Evolutionary conservation across 2,888 invertebrate species (phyloP).

Genomic region (Watsonalla binaria): DNA sequence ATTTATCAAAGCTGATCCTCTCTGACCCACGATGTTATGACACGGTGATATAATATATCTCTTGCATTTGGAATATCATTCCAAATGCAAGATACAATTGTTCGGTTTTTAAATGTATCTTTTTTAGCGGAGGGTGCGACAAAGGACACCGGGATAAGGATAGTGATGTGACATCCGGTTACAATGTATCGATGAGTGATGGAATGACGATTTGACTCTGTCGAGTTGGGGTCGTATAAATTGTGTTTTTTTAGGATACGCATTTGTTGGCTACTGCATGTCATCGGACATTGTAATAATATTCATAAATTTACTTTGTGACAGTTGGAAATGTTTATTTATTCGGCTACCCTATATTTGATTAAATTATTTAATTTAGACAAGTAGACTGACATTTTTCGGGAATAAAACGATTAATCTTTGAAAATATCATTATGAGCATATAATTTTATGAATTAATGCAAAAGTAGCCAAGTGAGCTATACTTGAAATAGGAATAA

Average conservation of each 20-base stretch:
- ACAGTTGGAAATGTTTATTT: too few relatives aligned
- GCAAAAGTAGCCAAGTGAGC: too few relatives aligned
- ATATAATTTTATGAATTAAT: too few relatives aligned
- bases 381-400: too few relatives aligned
- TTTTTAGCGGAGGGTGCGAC: slow-evolving; percentile 26
- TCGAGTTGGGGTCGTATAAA: slow-evolving; percentile 13
- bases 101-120: slow-evolving; percentile 53
- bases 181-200: slow-evolving; percentile 65
- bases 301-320: too few relatives aligned
- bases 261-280: slow-evolving; percentile 40
- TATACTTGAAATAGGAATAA: too few relatives aligned
- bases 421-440: too few relatives aligned
- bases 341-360: too few relatives aligned
- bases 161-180: slow-evolving; percentile 69
- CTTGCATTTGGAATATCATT: slow-evolving; percentile 74
- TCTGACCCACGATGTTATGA: slow-evolving; percentile 75
- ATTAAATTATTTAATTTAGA: too few relatives aligned
- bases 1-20: slow-evolving; percentile 72
- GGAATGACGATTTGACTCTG: slow-evolving; percentile 40
- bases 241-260: slow-evolving; percentile 22
- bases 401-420: too few relatives aligned
- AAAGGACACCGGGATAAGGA: slow-evolving; percentile 31
- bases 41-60: slow-evolving; percentile 72
- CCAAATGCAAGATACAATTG: slow-evolving; percentile 56
- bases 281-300: slow-evolving; percentile 25